A percentile compares a stretch with the other conserved stretches of the same genome.
phyloP scores from a whole-genome alignment of 2,797 vertebrate species.

The Macrochelys suwanniensis region DNA sequence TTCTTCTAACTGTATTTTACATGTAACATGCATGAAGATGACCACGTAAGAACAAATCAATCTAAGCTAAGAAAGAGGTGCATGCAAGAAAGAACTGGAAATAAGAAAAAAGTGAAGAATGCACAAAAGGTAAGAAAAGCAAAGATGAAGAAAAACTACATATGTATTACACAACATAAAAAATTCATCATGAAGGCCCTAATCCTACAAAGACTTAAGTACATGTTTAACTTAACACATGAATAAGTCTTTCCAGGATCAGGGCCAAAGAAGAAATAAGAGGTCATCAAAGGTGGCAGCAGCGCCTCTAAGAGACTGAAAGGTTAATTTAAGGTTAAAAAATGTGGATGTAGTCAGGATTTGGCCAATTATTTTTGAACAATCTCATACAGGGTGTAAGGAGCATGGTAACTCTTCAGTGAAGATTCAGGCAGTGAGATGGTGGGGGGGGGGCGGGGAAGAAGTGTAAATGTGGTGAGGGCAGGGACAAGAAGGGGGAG shows the following conservation, averaged over 20 bases:
- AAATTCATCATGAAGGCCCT: not conserved
- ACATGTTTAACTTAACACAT: too few relatives aligned
- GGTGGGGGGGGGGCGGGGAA: not conserved
- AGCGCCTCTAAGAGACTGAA: not conserved
- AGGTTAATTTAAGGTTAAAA: not conserved
- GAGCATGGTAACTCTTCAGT: not conserved
- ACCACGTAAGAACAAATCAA: too few relatives aligned
- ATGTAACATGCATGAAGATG: not conserved
- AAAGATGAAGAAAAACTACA: not conserved
- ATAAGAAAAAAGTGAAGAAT: not conserved
- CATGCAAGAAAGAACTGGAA: not conserved
- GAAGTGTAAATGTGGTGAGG: not conserved
- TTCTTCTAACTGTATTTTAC: not conserved
- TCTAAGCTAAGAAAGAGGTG: not conserved
- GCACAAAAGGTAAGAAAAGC: not conserved
- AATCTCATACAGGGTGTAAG: rapidly evolving
- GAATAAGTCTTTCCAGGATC: not conserved
- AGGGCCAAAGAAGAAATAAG: not conserved
- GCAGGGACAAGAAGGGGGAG: not conserved
- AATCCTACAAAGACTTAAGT: not conserved
- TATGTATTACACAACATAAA: not conserved
- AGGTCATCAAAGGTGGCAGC: not conserved
- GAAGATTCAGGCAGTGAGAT: not conserved
- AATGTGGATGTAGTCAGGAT: not conserved
- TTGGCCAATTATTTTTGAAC: not conserved